Evolutionary conservation across 2,888 invertebrate genomes (phyloP), one percentile per base, ranked within the genome.

Genomic region (Spodoptera littoralis): DNA sequence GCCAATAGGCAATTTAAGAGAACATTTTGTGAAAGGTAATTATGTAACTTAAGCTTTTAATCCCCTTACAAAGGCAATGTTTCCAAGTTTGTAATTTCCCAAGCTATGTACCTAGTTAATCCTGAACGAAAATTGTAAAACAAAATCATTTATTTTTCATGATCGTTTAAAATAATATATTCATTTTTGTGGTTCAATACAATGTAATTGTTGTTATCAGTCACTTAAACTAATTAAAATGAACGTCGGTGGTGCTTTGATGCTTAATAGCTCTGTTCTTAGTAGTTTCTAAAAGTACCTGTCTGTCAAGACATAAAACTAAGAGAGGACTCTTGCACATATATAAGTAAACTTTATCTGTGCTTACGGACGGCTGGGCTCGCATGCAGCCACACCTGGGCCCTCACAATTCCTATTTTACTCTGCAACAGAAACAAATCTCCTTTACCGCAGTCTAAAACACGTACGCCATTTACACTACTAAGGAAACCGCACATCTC

Each of bases 41-140:
- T 84, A 81, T 79, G 78, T 83, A 81, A 85, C 80, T 81, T 79
- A 80, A 80, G 81, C 80, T 78, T 80, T 83, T 83, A 84, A 84
- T 82, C 77, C 75, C 63, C 73, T 79, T 73, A 75, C 79, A 82
- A 81, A 84, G 80, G 81, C 83, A 74, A 80, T 79, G 80, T 81
- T 80, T 77, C 65, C 47, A 81, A 84, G 79, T 84, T 84, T 77
- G 77, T 81, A 76, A 83, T 84, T 83, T 77, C 55, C 55, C 80
- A 81, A 77, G 76, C 76, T 76, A 71, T 78, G 73, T 73, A 36
- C 36, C 36, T 36, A 71, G 65, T 79, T 71, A 69, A 72, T 73
- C 79, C 61, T 65, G 44, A 30, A 53, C 70, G 73, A 64, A 69
- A 64, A 56, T 49, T 55, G 11, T 30, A 46, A 49, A 59, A 59